These are phyloP conservation scores for Peromyscus polionotus DNA, from an alignment of 2,113 vertebrate species.

Conservation along the genomic window DNA sequence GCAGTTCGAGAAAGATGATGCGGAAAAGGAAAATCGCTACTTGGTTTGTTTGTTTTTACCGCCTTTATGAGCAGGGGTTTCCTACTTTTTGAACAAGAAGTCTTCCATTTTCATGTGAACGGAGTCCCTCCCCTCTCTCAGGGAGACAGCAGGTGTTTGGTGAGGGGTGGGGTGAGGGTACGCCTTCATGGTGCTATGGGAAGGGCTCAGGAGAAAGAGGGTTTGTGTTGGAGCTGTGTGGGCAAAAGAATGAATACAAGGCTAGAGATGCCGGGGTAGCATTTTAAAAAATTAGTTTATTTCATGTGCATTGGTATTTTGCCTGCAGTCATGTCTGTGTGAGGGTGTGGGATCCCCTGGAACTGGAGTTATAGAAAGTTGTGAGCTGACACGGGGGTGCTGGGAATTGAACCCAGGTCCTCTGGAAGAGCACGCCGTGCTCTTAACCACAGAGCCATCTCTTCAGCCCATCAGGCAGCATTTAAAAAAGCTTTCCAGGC, in stretches of 20 bases:
- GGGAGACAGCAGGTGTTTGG: rapidly evolving
- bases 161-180: rapidly evolving
- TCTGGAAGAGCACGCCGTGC: not conserved
- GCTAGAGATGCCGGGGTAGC: not conserved
- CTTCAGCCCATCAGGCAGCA: too few species aligned
- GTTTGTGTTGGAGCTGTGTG: not conserved
- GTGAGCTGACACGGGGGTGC: too few species aligned
- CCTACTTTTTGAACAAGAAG: not conserved
- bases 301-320: not conserved
- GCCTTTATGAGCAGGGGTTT: not conserved
- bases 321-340: not conserved
- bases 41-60: not conserved
- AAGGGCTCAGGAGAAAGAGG: too few species aligned
- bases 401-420: not conserved
- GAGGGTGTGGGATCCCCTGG: not conserved
- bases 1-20: not conserved
- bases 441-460: not conserved
- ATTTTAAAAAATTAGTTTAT: not conserved
- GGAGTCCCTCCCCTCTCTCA: rapidly evolving
- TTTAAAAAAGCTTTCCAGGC: not conserved
- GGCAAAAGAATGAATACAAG: not conserved
- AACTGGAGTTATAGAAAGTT: not conserved
- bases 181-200: not conserved
- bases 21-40: not conserved
- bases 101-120: not conserved